phyloP scores from a whole-genome alignment of 2,113 vertebrate species.

The Barbus barbus region DNA sequence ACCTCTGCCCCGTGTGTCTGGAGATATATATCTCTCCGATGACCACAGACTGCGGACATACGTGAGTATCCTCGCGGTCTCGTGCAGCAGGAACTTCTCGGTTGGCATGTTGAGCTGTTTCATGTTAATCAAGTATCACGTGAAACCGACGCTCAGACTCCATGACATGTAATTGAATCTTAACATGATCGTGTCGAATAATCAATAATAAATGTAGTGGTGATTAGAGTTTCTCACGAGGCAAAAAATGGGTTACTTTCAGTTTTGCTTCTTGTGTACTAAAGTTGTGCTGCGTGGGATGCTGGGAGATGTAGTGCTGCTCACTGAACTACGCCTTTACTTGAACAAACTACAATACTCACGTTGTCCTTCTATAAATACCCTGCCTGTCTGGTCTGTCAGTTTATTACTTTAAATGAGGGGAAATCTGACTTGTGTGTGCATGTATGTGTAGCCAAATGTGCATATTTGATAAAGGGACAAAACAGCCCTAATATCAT shows the following conservation, averaged over 20 bases:
- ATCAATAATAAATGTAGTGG: background rate
- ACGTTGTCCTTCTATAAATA: background rate
- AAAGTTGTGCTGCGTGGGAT: slow-evolving; percentile 36
- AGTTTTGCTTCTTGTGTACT: slow-evolving; percentile 78
- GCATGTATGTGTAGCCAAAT: background rate
- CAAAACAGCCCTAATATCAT: too few species aligned
- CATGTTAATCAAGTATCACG: background rate
- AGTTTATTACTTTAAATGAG: background rate
- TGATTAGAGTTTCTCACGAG: background rate
- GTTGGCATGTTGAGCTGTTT: background rate
- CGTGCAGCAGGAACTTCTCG: background rate
- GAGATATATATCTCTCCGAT: slow-evolving; percentile 89
- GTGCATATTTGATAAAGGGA: background rate
- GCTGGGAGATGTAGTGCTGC: slow-evolving; percentile 74
- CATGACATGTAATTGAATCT: background rate
- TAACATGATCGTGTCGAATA: background rate
- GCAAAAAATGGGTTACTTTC: slow-evolving; percentile 64
- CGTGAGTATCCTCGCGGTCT: slow-evolving; percentile 75
- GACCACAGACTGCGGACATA: slow-evolving; percentile 87
- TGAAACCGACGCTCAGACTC: background rate
- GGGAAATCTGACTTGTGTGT: background rate
- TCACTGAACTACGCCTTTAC: background rate
- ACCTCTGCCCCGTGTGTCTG: slow-evolving; percentile 88
- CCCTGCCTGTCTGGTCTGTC: too few species aligned
- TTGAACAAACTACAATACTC: background rate